Evolutionary conservation across 2,888 invertebrate species (phyloP).

Genomic region (Epiblema foenella): DNA sequence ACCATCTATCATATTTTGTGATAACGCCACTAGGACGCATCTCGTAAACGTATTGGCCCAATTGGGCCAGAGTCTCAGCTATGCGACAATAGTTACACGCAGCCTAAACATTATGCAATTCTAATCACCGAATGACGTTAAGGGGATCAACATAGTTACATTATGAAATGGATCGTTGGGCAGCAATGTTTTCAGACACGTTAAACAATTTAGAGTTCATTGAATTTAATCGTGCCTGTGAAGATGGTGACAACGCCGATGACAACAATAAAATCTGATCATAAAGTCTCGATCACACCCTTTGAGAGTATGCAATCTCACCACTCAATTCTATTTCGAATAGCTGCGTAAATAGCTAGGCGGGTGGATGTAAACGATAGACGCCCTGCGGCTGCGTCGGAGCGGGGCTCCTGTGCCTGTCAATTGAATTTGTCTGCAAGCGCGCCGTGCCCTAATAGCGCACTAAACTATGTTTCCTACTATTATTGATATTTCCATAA

Average conservation of each 20-base stretch:
- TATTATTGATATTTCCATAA: constrained; percentile 79
- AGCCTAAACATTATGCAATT: constrained; percentile 54
- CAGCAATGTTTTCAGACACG: constrained; percentile 46
- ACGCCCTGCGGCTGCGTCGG: constrained; percentile 74
- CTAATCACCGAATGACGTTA: constrained; percentile 39
- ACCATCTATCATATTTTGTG: constrained; percentile 85
- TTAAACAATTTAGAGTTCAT: constrained; percentile 58
- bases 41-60: constrained; percentile 76
- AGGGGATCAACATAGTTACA: constrained; percentile 37
- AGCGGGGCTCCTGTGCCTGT: constrained; percentile 74
- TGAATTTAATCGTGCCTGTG: constrained; percentile 60
- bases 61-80: constrained; percentile 62
- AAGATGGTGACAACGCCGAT: constrained; percentile 64
- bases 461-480: constrained; percentile 77
- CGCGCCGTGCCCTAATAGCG: constrained; percentile 78
- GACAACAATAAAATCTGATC: constrained; percentile 76
- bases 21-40: constrained; percentile 82
- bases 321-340: constrained; percentile 78
- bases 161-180: constrained; percentile 34
- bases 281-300: constrained; percentile 74
- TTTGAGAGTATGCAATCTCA: constrained; percentile 77
- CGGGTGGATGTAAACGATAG: constrained; percentile 75
- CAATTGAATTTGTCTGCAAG: constrained; percentile 85
- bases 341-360: constrained; percentile 77
- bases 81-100: constrained; percentile 45